These are phyloP conservation scores for Eulemur macaco DNA, from an alignment of 2,113 vertebrate genomes.

Conservation along the genomic window DNA sequence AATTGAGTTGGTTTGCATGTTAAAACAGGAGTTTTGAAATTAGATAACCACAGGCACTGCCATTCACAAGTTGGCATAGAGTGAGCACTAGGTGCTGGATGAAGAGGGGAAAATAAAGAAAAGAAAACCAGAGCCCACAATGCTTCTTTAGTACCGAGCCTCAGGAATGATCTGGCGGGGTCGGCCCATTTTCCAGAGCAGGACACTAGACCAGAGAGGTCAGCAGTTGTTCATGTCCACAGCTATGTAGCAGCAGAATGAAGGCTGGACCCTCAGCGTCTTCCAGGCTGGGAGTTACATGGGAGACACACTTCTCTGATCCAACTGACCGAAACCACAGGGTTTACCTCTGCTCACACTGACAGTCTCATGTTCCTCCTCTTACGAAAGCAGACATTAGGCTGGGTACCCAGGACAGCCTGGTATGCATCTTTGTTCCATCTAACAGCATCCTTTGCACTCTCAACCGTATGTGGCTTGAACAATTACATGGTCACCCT, in stretches of 20 bases:
- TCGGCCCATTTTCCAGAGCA: background rate
- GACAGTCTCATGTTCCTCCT: background rate
- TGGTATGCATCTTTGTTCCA: background rate
- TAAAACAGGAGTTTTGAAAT: background rate
- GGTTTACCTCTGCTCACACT: background rate
- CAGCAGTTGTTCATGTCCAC: accelerated
- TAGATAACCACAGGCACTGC: background rate
- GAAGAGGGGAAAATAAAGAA: background rate
- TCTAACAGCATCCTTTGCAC: background rate
- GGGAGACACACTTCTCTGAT: background rate
- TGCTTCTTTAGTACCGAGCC: background rate
- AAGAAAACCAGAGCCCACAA: accelerated
- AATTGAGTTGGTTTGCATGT: background rate
- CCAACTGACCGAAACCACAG: background rate
- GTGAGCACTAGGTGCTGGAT: background rate
- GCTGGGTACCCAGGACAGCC: background rate
- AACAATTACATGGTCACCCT: background rate
- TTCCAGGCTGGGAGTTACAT: background rate
- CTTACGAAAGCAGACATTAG: background rate
- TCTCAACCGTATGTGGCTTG: background rate
- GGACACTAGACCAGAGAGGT: background rate
- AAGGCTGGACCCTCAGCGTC: background rate
- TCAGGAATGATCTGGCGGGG: background rate
- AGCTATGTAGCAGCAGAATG: accelerated
- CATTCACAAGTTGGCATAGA: background rate